Percentiles rank a stretch among this genome's conserved stretches.
These are phyloP conservation scores for Callionymus lyra DNA, from an alignment of 2,113 vertebrate genomes.

Conservation along the genomic window DNA sequence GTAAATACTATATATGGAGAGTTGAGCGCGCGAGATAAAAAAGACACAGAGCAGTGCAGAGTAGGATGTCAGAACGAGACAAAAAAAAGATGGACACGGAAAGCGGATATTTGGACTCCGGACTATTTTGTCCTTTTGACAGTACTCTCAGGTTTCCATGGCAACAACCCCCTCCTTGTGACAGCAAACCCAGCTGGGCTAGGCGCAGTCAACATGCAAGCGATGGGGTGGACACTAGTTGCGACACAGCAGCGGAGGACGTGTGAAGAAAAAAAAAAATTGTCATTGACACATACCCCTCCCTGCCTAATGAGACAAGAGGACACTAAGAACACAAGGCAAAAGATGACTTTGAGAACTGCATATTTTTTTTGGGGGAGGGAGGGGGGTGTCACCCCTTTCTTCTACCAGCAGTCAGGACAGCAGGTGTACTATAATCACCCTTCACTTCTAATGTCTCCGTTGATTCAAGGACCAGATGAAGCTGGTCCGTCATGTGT, in stretches of 20 bases:
- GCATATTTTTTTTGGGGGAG: not conserved
- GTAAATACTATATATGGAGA: slow-evolving; percentile 61
- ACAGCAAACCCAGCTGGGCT: slow-evolving; percentile 7
- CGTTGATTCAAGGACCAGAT: slow-evolving; percentile 19
- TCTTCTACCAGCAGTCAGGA: slow-evolving; percentile 47
- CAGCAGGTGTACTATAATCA: slow-evolving; percentile 14
- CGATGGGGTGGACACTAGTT: slow-evolving; percentile 35
- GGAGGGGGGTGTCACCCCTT: slow-evolving; percentile 2
- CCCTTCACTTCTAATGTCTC: slow-evolving; percentile 36
- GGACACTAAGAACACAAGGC: slow-evolving; percentile 33
- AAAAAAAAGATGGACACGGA: slow-evolving; percentile 5
- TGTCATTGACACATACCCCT: slow-evolving; percentile 11
- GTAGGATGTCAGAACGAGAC: slow-evolving; percentile 13
- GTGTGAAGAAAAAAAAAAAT: slow-evolving; percentile 9
- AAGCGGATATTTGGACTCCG: slow-evolving; percentile 34
- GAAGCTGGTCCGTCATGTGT: slow-evolving; percentile 25
- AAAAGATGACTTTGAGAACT: slow-evolving; percentile 35
- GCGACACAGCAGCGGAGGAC: slow-evolving; percentile 20
- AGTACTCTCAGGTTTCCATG: slow-evolving; percentile 55
- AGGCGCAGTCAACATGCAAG: slow-evolving; percentile 8
- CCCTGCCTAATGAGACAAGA: slow-evolving; percentile 26
- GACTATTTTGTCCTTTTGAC: slow-evolving; percentile 41
- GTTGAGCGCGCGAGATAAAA: slow-evolving; percentile 24
- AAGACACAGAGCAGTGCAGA: slow-evolving; percentile 15
- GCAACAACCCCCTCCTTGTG: slow-evolving; percentile 30